Percentiles rank a stretch among this genome's conserved stretches.
Conservation (phyloP, 2,113 vertebrate species). For the Amphilophus citrinellus region DNA sequence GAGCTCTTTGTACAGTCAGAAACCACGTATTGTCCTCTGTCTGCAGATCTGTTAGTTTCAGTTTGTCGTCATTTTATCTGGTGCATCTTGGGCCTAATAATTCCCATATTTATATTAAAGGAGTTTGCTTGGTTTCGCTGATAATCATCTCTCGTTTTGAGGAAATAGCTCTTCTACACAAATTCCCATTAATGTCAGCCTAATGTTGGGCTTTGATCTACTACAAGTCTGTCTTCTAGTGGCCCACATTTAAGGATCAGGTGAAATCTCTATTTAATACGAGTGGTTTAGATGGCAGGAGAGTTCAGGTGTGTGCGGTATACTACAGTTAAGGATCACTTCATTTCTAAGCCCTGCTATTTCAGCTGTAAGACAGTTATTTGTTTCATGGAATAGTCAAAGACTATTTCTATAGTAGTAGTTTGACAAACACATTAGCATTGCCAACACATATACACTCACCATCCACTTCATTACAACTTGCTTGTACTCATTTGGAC, state of each 20-base stretch:
- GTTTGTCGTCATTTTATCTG: slow-evolving; percentile 15
- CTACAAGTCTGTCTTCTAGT: background rate
- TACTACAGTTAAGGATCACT: background rate
- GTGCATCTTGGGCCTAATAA: background rate
- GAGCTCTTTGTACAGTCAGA: background rate
- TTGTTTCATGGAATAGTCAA: background rate
- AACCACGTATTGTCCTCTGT: background rate
- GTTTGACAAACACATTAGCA: background rate
- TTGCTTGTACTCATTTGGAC: too few relatives aligned
- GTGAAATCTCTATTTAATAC: background rate
- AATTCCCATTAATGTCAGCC: slow-evolving; percentile 27
- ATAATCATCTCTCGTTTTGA: slow-evolving; percentile 21
- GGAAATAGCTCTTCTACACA: slow-evolving; percentile 15
- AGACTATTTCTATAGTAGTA: background rate
- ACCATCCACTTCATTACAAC: background rate
- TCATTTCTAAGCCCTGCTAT: background rate
- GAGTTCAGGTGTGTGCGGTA: background rate
- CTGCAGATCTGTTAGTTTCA: slow-evolving; percentile 10
- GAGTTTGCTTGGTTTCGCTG: background rate
- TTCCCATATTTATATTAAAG: background rate
- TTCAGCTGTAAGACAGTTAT: background rate
- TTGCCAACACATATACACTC: background rate
- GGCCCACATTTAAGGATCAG: background rate
- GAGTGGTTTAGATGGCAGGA: background rate
- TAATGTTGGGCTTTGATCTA: slow-evolving; percentile 19